Evolutionary conservation across 2,888 invertebrate genomes (phyloP).

Genomic region (Ophraella communa): DNA sequence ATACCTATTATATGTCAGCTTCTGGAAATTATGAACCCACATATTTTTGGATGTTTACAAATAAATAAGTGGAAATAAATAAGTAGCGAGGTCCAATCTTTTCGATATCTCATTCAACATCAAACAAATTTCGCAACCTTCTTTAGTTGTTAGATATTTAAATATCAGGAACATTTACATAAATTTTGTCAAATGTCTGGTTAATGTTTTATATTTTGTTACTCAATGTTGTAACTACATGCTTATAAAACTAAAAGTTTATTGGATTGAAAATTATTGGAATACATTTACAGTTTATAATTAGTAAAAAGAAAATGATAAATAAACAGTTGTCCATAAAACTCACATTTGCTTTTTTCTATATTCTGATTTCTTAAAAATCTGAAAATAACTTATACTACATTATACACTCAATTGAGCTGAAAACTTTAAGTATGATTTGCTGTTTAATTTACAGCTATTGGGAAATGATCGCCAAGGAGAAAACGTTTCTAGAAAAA

Average conservation of each 20-base stretch:
- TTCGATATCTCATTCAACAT: not conserved
- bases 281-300: no score
- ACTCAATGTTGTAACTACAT: not conserved
- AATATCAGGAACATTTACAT: not conserved
- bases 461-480: not conserved
- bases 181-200: not conserved
- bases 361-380: not conserved
- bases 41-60: not conserved
- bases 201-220: not conserved
- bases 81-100: not conserved
- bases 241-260: not conserved
- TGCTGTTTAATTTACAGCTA: constrained; percentile 1
- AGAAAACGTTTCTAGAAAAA: not conserved
- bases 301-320: no score
- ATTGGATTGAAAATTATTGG: not conserved
- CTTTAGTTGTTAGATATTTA: not conserved
- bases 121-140: not conserved
- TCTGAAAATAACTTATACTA: not conserved
- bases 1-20: not conserved
- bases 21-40: not conserved
- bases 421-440: not conserved
- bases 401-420: not conserved
- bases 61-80: not conserved
- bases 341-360: not conserved
- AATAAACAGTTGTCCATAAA: not conserved